Conservation (phyloP, 2,888 invertebrate genomes). For the Pherbina coryleti region DNA sequence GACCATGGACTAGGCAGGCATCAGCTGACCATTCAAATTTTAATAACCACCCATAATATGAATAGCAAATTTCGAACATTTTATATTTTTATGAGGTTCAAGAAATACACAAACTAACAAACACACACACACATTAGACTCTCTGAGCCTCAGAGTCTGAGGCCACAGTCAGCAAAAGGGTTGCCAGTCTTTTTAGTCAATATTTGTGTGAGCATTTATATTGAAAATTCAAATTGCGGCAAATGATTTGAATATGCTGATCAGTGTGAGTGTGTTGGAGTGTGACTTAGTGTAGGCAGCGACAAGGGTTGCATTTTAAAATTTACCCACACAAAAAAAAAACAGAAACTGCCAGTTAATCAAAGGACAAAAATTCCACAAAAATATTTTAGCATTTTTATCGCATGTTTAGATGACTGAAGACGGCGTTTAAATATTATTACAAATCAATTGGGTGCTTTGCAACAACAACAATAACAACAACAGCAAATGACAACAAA, state of each 20-base stretch:
- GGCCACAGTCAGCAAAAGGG: constrained; percentile 50
- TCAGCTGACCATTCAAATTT: constrained; percentile 52
- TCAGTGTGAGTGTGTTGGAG: background rate
- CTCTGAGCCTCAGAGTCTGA: background rate
- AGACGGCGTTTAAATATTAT: constrained; percentile 60
- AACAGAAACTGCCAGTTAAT: background rate
- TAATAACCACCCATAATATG: constrained; percentile 45
- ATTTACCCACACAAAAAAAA: background rate
- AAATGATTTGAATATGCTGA: constrained; percentile 31
- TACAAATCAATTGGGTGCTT: constrained; percentile 61
- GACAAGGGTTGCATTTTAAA: constrained; percentile 56
- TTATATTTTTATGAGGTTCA: constrained; percentile 15
- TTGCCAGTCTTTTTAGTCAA: constrained; percentile 34
- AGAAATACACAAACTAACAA: background rate
- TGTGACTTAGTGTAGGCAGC: background rate
- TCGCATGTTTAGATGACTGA: constrained; percentile 9
- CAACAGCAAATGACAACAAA: constrained; percentile 43
- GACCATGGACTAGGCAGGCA: constrained; percentile 37
- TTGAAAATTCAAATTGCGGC: constrained; percentile 30
- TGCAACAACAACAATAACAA: constrained; percentile 12
- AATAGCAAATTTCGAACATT: constrained; percentile 48
- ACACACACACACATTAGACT: background rate
- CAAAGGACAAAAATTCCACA: constrained; percentile 21
- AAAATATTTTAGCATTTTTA: constrained; percentile 27
- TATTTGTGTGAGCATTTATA: constrained; percentile 10